These are phyloP conservation scores for Micromys minutus DNA, from an alignment of 2,113 vertebrate genomes.

Conservation along the genomic window DNA sequence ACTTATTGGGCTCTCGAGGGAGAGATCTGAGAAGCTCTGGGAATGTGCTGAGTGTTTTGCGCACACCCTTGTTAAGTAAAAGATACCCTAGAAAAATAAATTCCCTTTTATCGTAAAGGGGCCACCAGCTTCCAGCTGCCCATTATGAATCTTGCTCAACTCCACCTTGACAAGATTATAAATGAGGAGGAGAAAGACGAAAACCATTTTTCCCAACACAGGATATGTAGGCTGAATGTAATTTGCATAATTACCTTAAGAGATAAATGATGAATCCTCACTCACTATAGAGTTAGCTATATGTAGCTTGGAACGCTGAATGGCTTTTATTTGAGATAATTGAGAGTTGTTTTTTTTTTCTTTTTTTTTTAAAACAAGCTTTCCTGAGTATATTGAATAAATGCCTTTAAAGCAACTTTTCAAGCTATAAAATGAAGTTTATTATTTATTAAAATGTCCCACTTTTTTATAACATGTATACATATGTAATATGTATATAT, in stretches of 20 bases:
- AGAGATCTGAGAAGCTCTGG: slow-evolving; percentile 45
- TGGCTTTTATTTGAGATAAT: slow-evolving; percentile 57
- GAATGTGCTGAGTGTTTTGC: slow-evolving; percentile 22
- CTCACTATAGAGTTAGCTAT: slow-evolving; percentile 15
- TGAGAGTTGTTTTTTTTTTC: slow-evolving; percentile 21
- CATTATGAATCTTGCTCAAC: background rate
- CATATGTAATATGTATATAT: background rate
- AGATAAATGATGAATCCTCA: slow-evolving; percentile 61
- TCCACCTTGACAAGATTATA: slow-evolving; percentile 21
- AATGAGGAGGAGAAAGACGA: slow-evolving; percentile 54
- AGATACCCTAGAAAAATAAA: background rate
- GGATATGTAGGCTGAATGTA: background rate
- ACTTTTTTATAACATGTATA: background rate
- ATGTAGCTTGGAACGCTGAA: slow-evolving; percentile 45
- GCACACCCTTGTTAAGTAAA: slow-evolving; percentile 43
- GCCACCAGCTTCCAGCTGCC: background rate
- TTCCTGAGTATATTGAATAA: slow-evolving; percentile 47
- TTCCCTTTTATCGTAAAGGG: background rate
- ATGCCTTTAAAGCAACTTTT: slow-evolving; percentile 37
- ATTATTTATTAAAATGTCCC: background rate
- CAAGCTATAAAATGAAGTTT: slow-evolving; percentile 13
- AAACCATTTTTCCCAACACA: background rate
- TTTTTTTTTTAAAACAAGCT: background rate
- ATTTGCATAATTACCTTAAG: slow-evolving; percentile 64
- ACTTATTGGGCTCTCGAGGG: slow-evolving; percentile 51